Percentiles rank a stretch among this genome's conserved stretches.
Evolutionary conservation across 2,888 invertebrate genomes (phyloP).

Genomic region (Rhagophthalmus giganteus): DNA sequence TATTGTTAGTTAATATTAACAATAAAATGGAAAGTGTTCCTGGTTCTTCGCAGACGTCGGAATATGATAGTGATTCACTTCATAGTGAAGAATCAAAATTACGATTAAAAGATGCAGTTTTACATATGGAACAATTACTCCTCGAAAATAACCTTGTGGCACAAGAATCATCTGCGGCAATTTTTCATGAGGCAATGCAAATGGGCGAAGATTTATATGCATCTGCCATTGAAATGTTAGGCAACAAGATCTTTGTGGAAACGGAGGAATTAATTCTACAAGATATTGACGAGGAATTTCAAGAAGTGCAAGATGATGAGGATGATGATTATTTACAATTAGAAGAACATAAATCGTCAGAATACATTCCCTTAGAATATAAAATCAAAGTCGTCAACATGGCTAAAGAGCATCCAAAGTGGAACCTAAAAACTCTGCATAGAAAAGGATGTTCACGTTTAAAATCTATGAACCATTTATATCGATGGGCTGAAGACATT

Average conservation of each 20-base stretch:
- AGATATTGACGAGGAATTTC: not conserved
- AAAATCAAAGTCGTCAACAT: not conserved
- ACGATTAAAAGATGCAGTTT: not conserved
- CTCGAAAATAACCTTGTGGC: not conserved
- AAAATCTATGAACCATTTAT: not conserved
- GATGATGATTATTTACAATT: too few species aligned
- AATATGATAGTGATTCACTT: too few species aligned
- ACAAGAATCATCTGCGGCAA: not conserved
- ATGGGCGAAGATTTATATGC: not conserved
- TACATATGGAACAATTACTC: not conserved
- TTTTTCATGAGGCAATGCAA: not conserved
- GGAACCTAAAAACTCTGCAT: not conserved
- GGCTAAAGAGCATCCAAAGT: not conserved
- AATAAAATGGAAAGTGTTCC: too few species aligned
- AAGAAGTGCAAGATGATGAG: too few species aligned
- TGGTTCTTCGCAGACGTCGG: too few species aligned
- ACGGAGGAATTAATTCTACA: not conserved
- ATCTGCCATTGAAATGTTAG: not conserved
- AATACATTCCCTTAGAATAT: not conserved
- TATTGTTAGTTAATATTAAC: too few species aligned
- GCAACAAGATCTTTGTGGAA: not conserved
- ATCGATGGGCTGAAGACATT: conserved; percentile 1
- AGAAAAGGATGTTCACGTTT: not conserved
- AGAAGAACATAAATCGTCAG: not conserved
- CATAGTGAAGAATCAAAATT: not conserved